A percentile compares a stretch with the other conserved stretches of the same genome.
Conservation (phyloP, 2,797 vertebrate species). For the Acrossocheilus wenchowensis region DNA sequence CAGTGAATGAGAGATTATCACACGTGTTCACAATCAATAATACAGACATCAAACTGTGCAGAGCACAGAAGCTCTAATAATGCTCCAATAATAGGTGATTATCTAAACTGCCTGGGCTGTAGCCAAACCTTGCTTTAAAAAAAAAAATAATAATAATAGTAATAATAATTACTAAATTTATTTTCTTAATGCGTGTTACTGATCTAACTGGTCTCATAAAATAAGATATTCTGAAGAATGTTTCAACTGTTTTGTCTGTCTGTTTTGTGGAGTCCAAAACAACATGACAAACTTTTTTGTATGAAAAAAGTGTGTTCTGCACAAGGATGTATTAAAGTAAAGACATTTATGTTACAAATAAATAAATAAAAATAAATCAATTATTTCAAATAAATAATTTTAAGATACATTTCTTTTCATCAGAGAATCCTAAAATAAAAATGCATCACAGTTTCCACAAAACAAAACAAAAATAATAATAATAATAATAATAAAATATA, state of each 20-base stretch:
- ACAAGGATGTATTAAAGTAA: background rate
- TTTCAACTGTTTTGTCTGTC: background rate
- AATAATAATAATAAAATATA: too few relatives aligned
- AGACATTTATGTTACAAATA: background rate
- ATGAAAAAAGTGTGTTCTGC: background rate
- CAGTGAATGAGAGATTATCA: background rate
- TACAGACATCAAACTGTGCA: conserved; percentile 7
- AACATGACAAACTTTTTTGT: background rate
- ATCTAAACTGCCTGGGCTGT: background rate
- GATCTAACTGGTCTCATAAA: background rate
- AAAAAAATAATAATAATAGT: background rate
- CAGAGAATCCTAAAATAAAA: too few relatives aligned
- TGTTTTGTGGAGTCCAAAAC: background rate
- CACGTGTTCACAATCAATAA: conserved; percentile 10
- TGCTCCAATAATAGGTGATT: background rate
- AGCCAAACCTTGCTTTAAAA: background rate
- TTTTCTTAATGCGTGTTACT: background rate
- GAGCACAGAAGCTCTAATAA: background rate
- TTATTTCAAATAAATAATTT: background rate
- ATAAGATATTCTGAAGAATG: background rate
- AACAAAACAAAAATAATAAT: too few relatives aligned
- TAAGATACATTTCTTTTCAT: background rate
- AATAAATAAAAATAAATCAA: too few relatives aligned
- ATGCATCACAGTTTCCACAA: too few relatives aligned
- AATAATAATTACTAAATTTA: background rate